Evolutionary conservation across 37 sponge, comb jelly and placozoan genomes (phyloP).

Genomic region (Agelas oroides): DNA sequence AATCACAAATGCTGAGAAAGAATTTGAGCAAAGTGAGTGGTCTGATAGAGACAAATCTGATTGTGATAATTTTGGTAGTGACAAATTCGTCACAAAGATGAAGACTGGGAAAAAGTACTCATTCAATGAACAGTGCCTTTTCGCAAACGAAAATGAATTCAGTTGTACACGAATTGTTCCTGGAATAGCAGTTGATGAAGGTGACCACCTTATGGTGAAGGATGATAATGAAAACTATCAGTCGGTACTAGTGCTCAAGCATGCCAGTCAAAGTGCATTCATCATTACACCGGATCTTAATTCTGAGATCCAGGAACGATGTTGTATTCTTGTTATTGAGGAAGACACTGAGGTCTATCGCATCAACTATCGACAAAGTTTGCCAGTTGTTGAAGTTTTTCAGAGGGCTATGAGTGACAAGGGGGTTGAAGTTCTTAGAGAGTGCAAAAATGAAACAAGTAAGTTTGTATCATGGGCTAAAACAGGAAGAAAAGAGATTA

Average conservation of each 20-base stretch:
- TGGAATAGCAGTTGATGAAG: conserved; percentile 27
- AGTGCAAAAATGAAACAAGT: neutral
- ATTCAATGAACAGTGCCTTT: neutral
- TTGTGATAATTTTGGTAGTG: neutral
- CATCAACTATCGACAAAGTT: conserved; percentile 22
- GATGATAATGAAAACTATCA: neutral
- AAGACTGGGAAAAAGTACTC: conserved; percentile 14
- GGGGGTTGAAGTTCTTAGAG: neutral
- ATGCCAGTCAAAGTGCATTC: neutral
- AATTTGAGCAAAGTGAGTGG: too few relatives aligned
- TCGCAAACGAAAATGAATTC: neutral
- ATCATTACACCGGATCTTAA: neutral
- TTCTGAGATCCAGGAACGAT: neutral
- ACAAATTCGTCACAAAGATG: conserved; percentile 27
- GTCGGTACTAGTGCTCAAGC: conserved; percentile 23
- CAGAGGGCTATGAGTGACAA: conserved; percentile 11
- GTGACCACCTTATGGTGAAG: conserved; percentile 38
- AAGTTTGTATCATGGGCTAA: conserved; percentile 40
- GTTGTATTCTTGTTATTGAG: neutral
- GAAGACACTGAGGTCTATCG: conserved; percentile 37
- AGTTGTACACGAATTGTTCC: conserved; percentile 24
- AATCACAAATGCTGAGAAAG: neutral
- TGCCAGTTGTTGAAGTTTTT: conserved; percentile 11
- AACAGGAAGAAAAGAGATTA: conserved; percentile 15
- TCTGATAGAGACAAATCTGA: too few relatives aligned